These are phyloP conservation scores for Hypselothyrea guttata DNA, from an alignment of 2,888 invertebrate species.

Conservation along the genomic window DNA sequence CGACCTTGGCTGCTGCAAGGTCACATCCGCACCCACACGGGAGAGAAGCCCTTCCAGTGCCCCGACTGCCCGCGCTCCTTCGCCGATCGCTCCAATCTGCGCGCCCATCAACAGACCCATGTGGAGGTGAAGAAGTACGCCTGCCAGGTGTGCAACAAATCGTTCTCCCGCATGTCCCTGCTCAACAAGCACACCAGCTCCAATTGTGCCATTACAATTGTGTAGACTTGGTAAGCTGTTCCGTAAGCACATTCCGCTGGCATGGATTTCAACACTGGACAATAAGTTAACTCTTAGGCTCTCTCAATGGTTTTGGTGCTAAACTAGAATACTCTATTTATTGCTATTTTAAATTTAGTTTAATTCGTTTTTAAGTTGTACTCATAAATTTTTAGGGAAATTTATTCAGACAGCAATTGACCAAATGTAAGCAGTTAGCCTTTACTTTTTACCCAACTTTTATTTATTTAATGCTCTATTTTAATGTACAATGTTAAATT, in stretches of 20 bases:
- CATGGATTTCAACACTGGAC: conserved; percentile 49
- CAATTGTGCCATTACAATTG: conserved; percentile 80
- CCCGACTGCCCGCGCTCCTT: conserved; percentile 81
- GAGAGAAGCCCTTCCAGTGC: conserved; percentile 82
- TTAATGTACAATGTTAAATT: conserved; percentile 50
- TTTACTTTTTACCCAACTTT: conserved; percentile 22
- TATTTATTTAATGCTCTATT: conserved; percentile 30
- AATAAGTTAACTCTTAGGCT: conserved; percentile 47
- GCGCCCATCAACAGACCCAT: conserved; percentile 82
- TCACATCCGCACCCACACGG: conserved; percentile 81
- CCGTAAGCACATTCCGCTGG: conserved; percentile 69
- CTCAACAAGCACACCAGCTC: conserved; percentile 80
- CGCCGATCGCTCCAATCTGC: conserved; percentile 82
- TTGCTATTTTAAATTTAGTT: too few relatives aligned
- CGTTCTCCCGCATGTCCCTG: conserved; percentile 82
- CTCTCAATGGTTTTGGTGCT: conserved; percentile 68
- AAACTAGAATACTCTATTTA: too few relatives aligned
- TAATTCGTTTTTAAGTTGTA: too few relatives aligned
- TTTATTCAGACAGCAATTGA: conserved; percentile 61
- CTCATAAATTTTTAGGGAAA: conserved; percentile 54
- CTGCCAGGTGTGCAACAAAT: conserved; percentile 80
- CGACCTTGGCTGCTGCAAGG: conserved; percentile 81
- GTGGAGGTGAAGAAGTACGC: conserved; percentile 81
- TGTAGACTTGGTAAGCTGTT: conserved; percentile 48
- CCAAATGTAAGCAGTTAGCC: conserved; percentile 56